Evolutionary conservation across 2,113 vertebrate genomes (phyloP), one percentile per base, ranked within the genome.

Genomic region (Octodon degus): DNA sequence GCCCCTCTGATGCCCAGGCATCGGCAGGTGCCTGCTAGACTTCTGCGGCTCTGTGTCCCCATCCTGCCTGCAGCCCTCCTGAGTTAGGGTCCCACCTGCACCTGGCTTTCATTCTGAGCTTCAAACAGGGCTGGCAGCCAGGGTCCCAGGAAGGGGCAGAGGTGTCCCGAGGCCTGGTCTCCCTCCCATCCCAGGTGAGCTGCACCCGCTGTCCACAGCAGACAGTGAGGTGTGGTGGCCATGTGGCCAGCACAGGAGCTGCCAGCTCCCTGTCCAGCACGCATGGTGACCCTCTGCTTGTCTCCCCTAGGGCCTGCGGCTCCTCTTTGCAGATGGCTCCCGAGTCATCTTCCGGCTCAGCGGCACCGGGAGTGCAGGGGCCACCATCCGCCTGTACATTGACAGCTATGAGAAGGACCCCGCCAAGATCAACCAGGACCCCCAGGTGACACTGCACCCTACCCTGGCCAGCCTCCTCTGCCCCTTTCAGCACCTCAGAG

Each of bases 291-390:
- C 14, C 32, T 20, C 9, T 93, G 24, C 89, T 77, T 79, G 24
- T 63, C 47, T 77, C 14, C 65, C 93, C 27, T 93, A 99, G 99
- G 99, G 99, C 63, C 97, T 99, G 94, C 97, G 99, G 97, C 99
- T 99, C 97, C 99, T 99, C 98, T 99, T 99, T 97, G 98, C 99
- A 0, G 99, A 99, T 0, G 99, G 99, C 70, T 99, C 99, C 24
- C 99, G 99, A 65, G 98, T 99, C 91, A 99, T 99, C 97, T 99
- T 99, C 98, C 99, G 99, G 67, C 99, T 99, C 83, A 99, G 99
- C 0, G 99, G 99, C 53, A 99, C 99, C 0, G 99, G 99, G 97
- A 99, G 99, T 0, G 99, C 99, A 0, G 99, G 99, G 34, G 99
- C 99, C 67, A 99, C 99, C 6, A 96, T 99, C 95, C 98, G 99